These are phyloP conservation scores for Congeria kusceri DNA, from an alignment of 2,888 invertebrate genomes.

Conservation along the genomic window DNA sequence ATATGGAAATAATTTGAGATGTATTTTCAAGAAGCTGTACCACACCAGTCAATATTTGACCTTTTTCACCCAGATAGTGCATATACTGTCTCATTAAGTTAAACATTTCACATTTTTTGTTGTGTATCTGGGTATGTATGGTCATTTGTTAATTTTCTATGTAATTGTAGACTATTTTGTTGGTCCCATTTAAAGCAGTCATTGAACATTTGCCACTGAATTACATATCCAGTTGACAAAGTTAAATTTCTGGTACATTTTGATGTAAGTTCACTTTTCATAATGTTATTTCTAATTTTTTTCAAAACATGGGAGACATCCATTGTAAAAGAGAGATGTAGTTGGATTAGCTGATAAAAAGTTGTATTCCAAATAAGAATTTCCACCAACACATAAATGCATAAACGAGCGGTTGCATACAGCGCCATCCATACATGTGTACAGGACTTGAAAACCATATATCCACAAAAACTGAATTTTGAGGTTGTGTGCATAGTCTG, in stretches of 20 bases:
- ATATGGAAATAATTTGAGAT: too few species aligned
- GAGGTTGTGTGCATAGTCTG: background rate
- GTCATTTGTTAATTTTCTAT: slow-evolving; percentile 35
- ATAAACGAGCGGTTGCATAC: slow-evolving; percentile 29
- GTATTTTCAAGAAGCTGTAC: too few species aligned
- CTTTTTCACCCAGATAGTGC: background rate
- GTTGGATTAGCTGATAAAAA: background rate
- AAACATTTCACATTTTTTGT: slow-evolving; percentile 37
- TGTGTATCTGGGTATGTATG: slow-evolving; percentile 20
- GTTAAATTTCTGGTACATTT: slow-evolving; percentile 9
- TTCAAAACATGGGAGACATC: slow-evolving; percentile 44
- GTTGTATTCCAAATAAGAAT: background rate
- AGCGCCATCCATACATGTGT: slow-evolving; percentile 36
- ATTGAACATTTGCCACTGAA: slow-evolving; percentile 42
- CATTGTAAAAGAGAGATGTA: slow-evolving; percentile 20
- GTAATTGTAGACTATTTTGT: slow-evolving; percentile 22
- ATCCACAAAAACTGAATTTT: slow-evolving; percentile 17
- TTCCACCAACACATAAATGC: slow-evolving; percentile 17
- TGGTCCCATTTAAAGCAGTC: slow-evolving; percentile 45
- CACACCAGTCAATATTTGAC: too few species aligned
- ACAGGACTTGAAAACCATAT: slow-evolving; percentile 42
- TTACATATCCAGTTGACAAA: background rate
- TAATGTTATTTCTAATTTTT: slow-evolving; percentile 33
- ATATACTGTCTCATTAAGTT: slow-evolving; percentile 29
- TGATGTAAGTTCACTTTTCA: slow-evolving; percentile 22